Base-by-base conservation (phyloP, 2,113 vertebrate genomes). In the Phrynocephalus versicolor region DNA sequence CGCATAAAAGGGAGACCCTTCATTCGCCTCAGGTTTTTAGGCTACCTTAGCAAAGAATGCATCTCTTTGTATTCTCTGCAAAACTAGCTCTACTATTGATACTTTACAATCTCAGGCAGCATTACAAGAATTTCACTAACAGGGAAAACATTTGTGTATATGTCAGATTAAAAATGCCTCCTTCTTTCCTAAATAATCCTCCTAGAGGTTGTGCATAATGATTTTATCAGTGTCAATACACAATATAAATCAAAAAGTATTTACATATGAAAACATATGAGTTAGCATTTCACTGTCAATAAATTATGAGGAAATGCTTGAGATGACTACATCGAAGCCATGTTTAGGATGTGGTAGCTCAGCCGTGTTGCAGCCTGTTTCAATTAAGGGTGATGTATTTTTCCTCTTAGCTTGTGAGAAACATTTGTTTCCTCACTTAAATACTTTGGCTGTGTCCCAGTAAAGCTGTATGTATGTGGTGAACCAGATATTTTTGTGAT, bases 61-160 rank as follows among this genome's bases (percentile, higher is more conserved):
- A 55, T 79, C 27, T n/a, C 33, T 70, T 69, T 51, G 67, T 55
- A 21, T 65, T 74, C 39, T 65, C 9, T 74, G 21, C 19, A 62
- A 30, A n/a, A 2, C 57, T 72, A 62, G 72, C 72, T 64, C 30
- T n/a, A 21, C 7, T 72, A 79, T 14, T 35, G 6, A 14, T 64
- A 8, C 19, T 85, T 74, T 41, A 79, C 62, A 62, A 79, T 19
- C 25, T 71, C 64, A 85, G 69, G 57, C 55, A 85, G 37, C 10
- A 86, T 35, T 65, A 45, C n/a, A 79, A 65, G 58, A 74, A 65
- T 73, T 67, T 85, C 10, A 55, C 80, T 67, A 62, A 18, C 33
- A 89, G 84, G 88, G 76, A 89, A 87, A 88, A 72, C 1, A 88
- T 88, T 67, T 91, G 65, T 81, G 79, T 73, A 51, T 23, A 78